Base-by-base conservation (phyloP, 2,797 vertebrate species). In the Enteromius viviparus region DNA sequence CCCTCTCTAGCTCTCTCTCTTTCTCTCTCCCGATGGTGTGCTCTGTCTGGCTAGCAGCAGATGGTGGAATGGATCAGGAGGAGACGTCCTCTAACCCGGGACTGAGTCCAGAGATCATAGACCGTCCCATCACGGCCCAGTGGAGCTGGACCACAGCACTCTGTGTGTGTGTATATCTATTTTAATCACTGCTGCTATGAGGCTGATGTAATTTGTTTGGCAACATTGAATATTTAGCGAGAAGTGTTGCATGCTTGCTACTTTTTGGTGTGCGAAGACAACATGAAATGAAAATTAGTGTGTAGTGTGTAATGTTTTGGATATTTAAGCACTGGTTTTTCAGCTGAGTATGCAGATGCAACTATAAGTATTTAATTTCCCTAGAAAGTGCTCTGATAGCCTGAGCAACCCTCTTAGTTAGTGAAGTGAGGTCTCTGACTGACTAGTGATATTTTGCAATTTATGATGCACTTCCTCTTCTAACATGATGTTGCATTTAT, bases 31-130 rank as follows among this genome's bases (percentile, higher is more conserved):
- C 89, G 91, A 90, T 87, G 90, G 90, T 88, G 89, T 85, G 76
- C 78, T 89, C 93, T 92, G 93, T 94, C 93, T 94, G 93, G 92
- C 92, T 82, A 40, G 90, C 77, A 93, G 91, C 94, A 95, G 94
- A 94, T 95, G 94, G 93, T 92, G 85, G 91, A 93, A 89, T 87
- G 88, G 91, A 90, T 93, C 91, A 89, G 90, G 90, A 92, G 92
- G 92, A 90, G 91, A 93, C 88, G 91, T 94, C 94, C 93, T 95
- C 92, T 93, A 94, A 93, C 93, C 94, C 90, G 91, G 93, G 93
- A 93, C 83, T 89, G 82, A 49, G 74, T 93, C 93, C 94, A 94
- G 92, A 92, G 89, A 89, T 89, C 89, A 89, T 92, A 70, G 83
- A 86, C 90, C 85, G 89, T 86, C 89, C 91, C 88, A 90, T 91